Evolutionary conservation across 2,888 invertebrate genomes (phyloP), one percentile per base, ranked within the genome.

Genomic region (Loripinus fragilis): DNA sequence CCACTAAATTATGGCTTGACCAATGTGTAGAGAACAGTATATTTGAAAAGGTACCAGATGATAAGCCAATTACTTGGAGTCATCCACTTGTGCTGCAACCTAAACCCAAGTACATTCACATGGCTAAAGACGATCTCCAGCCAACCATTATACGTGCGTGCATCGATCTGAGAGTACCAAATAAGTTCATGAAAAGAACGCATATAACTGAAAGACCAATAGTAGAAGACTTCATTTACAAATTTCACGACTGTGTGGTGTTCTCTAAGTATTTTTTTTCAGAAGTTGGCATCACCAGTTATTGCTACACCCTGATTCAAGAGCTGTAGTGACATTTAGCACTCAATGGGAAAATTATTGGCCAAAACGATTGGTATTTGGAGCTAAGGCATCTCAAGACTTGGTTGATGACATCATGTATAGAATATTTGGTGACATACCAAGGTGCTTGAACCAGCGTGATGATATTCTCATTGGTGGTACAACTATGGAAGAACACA

Each of bases 341-440:
- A 71, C 71, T 10, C 2, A 41, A 28, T 50, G 50, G 70, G 70
- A 48, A 35, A 70, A 70, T 30, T 28, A n/a, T 23, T n/a, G 45
- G 42, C 41, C 70, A 55, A 71, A 55, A 42, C 33, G 77, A 67
- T 33, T 77, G 25, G 55, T 73, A 35, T 77, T 77, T 33, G 35
- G 65, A 8, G 77, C 72, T 17, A 77, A 77, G 42, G 41, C 67
- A n/a, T 77, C 72, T 41, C 72, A 77, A 73, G 77, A 73, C 52
- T 41, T 77, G 42, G 72, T 77, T 55, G 77, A 77, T 67, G 77
- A 73, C 23, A 35, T 28, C 17, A 76, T 72, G 50, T 76, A 28
- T 23, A 41, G 60, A 20, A 77, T 77, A 30, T 77, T 76, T 72
- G 71, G 71, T 2, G 76, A 76, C 66, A 76, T n/a, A 45, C 45